Conservation (phyloP, 1,140 invertebrate genomes). For the Zeugodacus cucurbitae region DNA sequence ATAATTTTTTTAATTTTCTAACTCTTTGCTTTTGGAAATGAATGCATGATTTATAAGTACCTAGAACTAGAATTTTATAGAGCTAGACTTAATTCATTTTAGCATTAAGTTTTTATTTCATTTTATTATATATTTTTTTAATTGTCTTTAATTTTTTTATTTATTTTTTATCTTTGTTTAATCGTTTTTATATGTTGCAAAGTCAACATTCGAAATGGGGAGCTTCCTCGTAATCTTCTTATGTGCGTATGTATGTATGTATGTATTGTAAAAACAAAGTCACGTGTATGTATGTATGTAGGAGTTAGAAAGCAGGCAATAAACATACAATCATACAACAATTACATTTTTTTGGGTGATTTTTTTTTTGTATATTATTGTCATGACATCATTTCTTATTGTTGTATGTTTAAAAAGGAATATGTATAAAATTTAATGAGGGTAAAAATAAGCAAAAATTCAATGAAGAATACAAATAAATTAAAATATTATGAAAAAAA, state of each 20-base stretch:
- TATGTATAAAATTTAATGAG: neutral
- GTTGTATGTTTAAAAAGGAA: neutral
- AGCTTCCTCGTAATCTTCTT: neutral
- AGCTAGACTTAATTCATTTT: neutral
- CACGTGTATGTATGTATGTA: neutral
- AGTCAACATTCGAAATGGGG: neutral
- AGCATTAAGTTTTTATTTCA: neutral
- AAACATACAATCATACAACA: neutral
- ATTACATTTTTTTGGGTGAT: neutral
- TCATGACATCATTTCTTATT: neutral
- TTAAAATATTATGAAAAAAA: neutral
- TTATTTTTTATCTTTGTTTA: neutral
- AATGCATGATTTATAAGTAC: neutral
- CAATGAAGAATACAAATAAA: neutral
- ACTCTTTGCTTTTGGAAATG: neutral
- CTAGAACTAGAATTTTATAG: neutral
- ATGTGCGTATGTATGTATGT: neutral
- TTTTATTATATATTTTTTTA: neutral
- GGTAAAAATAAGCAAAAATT: neutral
- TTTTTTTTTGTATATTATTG: neutral
- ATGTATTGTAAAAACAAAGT: neutral
- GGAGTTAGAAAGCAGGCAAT: neutral
- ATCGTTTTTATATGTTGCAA: neutral
- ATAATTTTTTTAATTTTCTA: neutral
- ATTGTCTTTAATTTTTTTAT: neutral